Evolutionary conservation across 2,113 vertebrate species (phyloP), one percentile per base, ranked within the genome.

Genomic region (Phodopus roborovskii): DNA sequence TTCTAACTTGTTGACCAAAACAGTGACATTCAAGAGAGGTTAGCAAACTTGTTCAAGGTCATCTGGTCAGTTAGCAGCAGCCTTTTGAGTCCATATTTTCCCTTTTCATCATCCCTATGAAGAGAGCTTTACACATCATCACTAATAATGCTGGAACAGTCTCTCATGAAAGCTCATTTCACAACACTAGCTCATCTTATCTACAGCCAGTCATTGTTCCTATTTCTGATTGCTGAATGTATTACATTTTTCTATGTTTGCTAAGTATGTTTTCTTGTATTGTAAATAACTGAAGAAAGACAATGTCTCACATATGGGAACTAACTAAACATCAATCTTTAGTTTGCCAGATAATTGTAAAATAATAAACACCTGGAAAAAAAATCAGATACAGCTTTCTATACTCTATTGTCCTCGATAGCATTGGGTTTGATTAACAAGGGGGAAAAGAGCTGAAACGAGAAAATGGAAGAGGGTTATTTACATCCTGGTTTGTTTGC

Each of bases 331-430:
- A 93, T 90, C 13, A n/a, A 48, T 77, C 62, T 45, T 90, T 96
- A 92, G 94, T 97, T 91, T 95, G 10, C 71, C 77, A 96, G 74
- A 95, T 96, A 96, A 97, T 81, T 94, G 90, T 96, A 96, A 97
- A 97, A 96, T 97, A 96, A 97, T 92, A 96, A 95, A 71, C 48
- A 92, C 70, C 78, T 95, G 66, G 83, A 78, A 94, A 94, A 95
- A 90, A 95, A 90, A 79, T 94, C 56, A 97, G 92, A 36, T 92
- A 84, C 71, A 36, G 39, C 90, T 97, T 96, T 93, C 87, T 93
- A 66, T 82, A 64, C 24, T 42, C 88, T 91, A 88, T 77, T 89
- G 83, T 93, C 50, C 94, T 94, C 92, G 94, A 45, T 66, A 97
- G 68, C 95, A 92, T 64, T 48, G 64, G 75, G 66, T 93, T 96